These are phyloP conservation scores for Stigmatopora argus DNA, from an alignment of 2,113 vertebrate genomes.

Conservation along the genomic window DNA sequence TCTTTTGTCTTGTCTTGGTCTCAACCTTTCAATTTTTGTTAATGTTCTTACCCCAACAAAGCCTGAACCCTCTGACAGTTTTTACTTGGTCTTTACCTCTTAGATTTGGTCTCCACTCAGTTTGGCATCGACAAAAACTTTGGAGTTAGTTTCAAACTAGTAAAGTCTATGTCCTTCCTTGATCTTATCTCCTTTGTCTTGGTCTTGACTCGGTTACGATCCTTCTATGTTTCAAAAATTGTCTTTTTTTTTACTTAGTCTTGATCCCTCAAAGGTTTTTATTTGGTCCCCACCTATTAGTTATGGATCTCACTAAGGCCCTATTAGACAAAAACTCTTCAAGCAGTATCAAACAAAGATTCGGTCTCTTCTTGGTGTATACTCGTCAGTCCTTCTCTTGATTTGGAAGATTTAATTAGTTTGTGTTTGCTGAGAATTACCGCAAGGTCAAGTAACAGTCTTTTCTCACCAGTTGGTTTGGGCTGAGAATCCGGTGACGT, in stretches of 20 bases:
- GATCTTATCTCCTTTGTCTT: too few species aligned
- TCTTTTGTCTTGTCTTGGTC: too few species aligned
- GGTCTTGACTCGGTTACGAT: background rate
- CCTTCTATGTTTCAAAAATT: background rate
- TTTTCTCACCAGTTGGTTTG: slow-evolving; percentile 34
- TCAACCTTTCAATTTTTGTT: too few species aligned
- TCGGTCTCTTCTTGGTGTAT: background rate
- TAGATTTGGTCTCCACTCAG: too few species aligned
- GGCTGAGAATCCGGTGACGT: slow-evolving; percentile 61
- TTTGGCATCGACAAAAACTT: too few species aligned
- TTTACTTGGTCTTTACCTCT: too few species aligned
- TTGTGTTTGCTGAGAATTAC: background rate
- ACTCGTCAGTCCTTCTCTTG: background rate
- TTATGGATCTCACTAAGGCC: background rate
- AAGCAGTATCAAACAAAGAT: background rate
- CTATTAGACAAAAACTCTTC: background rate
- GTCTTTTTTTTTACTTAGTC: background rate
- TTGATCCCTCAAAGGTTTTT: background rate
- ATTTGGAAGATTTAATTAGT: too few species aligned
- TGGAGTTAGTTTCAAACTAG: too few species aligned
- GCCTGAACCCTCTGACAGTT: too few species aligned
- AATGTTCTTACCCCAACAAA: too few species aligned
- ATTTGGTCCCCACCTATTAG: background rate
- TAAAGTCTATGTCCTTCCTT: too few species aligned
- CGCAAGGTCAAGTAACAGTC: background rate